Evolutionary conservation across 2,797 vertebrate genomes (phyloP).

Genomic region (Manis javanica): DNA sequence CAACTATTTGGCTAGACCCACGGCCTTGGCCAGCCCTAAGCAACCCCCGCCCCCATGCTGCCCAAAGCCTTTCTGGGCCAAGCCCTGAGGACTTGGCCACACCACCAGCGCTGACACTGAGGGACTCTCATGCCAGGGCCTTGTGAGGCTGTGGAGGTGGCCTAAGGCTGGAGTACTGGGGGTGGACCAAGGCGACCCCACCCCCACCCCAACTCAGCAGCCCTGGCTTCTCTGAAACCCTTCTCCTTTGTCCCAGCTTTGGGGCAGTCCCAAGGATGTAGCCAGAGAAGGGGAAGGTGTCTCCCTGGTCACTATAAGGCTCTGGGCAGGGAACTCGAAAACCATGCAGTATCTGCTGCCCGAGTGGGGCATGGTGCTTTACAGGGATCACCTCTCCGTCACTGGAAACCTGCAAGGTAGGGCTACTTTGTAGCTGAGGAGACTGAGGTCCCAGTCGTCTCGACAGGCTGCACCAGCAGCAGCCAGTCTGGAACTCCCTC

Average conservation of each 20-base stretch:
- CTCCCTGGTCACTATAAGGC: background rate
- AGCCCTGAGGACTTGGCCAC: background rate
- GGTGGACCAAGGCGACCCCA: background rate
- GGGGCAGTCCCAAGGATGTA: background rate
- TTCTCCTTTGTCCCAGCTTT: background rate
- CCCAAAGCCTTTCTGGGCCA: background rate
- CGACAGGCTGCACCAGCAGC: background rate
- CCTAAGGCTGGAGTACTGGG: background rate
- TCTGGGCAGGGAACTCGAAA: background rate
- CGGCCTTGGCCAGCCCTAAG: background rate
- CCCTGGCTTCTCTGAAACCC: background rate
- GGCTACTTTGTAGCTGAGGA: conserved; percentile 20
- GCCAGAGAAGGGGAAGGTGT: background rate
- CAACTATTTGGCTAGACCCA: background rate
- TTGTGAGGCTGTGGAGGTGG: background rate
- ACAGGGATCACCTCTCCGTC: background rate
- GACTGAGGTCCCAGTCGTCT: background rate
- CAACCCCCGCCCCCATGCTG: background rate
- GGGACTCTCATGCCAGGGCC: background rate
- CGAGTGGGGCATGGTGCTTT: background rate
- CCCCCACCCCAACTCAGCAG: background rate
- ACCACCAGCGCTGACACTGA: background rate
- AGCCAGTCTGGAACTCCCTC: background rate
- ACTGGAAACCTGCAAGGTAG: background rate
- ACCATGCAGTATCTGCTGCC: background rate